These are phyloP conservation scores for Eurystomus glaucurus DNA, from an alignment of 2,797 vertebrate species.

Conservation along the genomic window DNA sequence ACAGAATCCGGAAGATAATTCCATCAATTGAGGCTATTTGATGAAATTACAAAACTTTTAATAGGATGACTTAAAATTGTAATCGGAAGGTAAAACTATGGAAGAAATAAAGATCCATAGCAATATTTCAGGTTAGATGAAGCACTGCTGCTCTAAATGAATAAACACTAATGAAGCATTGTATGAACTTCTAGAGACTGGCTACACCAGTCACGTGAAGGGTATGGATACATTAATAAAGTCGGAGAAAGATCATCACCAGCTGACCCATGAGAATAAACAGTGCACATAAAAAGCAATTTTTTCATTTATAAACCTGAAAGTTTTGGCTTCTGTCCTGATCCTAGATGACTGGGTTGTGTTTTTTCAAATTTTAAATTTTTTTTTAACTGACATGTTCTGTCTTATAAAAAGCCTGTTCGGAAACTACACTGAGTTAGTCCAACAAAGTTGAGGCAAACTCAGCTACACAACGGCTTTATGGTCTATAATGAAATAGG, in stretches of 20 bases:
- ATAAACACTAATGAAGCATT: neutral
- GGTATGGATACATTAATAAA: neutral
- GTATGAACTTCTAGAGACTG: neutral
- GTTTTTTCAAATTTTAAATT: neutral
- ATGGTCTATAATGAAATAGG: neutral
- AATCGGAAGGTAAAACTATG: neutral
- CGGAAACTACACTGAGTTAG: neutral
- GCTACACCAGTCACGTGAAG: neutral
- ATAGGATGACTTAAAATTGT: neutral
- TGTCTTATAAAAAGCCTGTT: constrained; percentile 8
- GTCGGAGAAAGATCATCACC: neutral
- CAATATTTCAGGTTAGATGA: neutral
- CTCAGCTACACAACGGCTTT: neutral
- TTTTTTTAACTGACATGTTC: neutral
- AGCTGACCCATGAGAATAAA: constrained; percentile 12
- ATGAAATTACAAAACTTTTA: neutral
- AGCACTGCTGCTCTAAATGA: neutral
- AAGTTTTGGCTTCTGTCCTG: neutral
- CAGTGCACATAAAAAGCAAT: neutral
- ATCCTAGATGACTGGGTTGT: neutral
- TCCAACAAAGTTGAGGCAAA: neutral
- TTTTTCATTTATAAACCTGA: neutral
- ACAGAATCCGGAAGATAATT: neutral
- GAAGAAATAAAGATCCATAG: neutral
- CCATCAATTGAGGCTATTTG: neutral